Evolutionary conservation across 2,797 vertebrate genomes (phyloP), one percentile per base, ranked within the genome.

Genomic region (Graptemys geographica): DNA sequence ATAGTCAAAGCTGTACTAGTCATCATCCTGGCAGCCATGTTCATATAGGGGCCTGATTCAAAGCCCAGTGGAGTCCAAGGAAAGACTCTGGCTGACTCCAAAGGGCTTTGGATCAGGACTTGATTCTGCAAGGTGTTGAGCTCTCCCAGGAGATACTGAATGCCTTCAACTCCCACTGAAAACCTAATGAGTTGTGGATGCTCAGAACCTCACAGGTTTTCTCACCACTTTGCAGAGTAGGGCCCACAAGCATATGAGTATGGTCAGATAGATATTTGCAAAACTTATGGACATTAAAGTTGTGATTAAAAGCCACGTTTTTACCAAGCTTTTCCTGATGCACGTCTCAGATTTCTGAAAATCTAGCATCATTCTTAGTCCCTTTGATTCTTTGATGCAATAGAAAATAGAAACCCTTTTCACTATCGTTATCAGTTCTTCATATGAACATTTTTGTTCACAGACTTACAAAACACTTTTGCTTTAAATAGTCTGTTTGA

Each of bases 221-320:
- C 49, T 90, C n/a, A 86, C 53, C 27, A 53, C 6, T 25, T 79
- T 79, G 28, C 57, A 92, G 88, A 79, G 84, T 87, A 87, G 0
- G 2, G 92, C 16, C n/a, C 33, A n/a, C 13, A 65, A n/a, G 33
- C 18, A 65, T 10, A 10, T 19, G 16, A 65, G 33, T 83, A 92
- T 87, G 69, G 89, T 89, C 86, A 90, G 19, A 93, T 19, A 92
- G 93, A 93, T 25, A 94, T 76, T 10, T 89, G 41, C 91, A 89
- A 27, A 59, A 12, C 5, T 28, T 59, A 59, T 31, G 28, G 12
- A 59, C 11, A 31, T 59, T 59, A 59, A 59, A 31, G 56, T 15
- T 25, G 28, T 81, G 37, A 90, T 23, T 86, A 92, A 83, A 93
- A 92, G 91, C 28, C 16, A 86, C 21, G 16, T 79, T 11, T 87